These are phyloP conservation scores for Aphelinus atriplicis DNA, from an alignment of 1,140 invertebrate genomes.

Conservation along the genomic window DNA sequence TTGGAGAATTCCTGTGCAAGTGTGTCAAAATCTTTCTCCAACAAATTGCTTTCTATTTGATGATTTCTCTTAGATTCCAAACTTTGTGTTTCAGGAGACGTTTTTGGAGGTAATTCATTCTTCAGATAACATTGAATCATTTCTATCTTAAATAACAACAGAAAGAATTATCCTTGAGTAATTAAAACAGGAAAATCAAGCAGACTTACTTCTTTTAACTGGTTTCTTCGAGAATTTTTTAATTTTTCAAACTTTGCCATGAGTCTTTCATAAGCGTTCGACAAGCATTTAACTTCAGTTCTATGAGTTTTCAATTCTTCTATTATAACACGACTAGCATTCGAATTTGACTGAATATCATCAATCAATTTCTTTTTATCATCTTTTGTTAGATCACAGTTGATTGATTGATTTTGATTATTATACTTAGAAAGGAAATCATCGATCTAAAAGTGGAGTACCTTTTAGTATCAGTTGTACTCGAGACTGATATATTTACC, in stretches of 20 bases:
- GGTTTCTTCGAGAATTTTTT: neutral
- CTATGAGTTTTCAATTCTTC: constrained; percentile 27
- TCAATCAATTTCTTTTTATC: constrained; percentile 23
- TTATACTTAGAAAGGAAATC: no score
- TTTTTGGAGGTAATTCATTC: neutral
- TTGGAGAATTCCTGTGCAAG: neutral
- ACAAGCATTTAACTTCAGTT: constrained; percentile 24
- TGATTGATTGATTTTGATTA: no score
- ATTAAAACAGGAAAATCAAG: neutral
- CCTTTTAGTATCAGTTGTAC: no score
- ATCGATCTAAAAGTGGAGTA: no score
- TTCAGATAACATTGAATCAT: neutral
- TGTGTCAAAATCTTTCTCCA: constrained; percentile 9
- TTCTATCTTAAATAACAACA: constrained; percentile 19
- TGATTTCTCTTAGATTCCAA: neutral
- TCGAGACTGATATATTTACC: constrained; percentile 1
- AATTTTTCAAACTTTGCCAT: constrained; percentile 8
- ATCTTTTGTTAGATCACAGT: neutral
- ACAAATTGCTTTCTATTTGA: constrained; percentile 6
- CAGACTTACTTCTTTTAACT: constrained; percentile 21
- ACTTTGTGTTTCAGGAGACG: neutral
- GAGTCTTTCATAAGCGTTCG: neutral
- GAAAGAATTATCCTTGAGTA: constrained; percentile 5
- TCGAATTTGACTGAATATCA: neutral
- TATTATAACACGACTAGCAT: neutral